Evolutionary conservation across 2,888 invertebrate genomes (phyloP).

Genomic region (Oxytorus armatus): DNA sequence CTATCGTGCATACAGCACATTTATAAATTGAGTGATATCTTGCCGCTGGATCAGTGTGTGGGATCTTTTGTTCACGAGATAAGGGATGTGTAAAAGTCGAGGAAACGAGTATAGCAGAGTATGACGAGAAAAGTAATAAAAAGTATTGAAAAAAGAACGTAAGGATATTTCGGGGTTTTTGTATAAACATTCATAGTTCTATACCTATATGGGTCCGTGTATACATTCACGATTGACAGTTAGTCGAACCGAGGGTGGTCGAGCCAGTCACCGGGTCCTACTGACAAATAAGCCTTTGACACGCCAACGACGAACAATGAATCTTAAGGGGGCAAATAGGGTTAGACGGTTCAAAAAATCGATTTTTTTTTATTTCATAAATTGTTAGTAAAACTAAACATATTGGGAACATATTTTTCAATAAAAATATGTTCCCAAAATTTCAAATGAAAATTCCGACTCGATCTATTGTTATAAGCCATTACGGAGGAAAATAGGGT

Average conservation of each 20-base stretch:
- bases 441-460: too few species aligned
- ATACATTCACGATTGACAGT: constrained; percentile 19
- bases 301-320: not conserved
- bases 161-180: not conserved
- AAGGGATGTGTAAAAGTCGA: constrained; percentile 32
- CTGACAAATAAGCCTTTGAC: not conserved
- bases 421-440: too few species aligned
- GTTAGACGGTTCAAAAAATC: not conserved
- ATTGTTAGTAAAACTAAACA: too few species aligned
- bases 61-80: not conserved
- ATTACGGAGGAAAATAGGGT: too few species aligned
- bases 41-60: constrained; percentile 8
- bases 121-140: constrained; percentile 52
- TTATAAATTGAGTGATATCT: constrained; percentile 52
- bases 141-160: constrained; percentile 43
- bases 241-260: constrained; percentile 21
- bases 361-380: too few species aligned
- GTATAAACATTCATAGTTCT: not conserved
- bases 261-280: constrained; percentile 29
- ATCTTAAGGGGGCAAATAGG: not conserved
- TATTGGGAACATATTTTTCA: too few species aligned
- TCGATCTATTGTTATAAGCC: too few species aligned
- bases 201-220: not conserved
- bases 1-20: constrained; percentile 69
- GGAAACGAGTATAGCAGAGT: constrained; percentile 29